Evolutionary conservation across 2,888 invertebrate species (phyloP).

Genomic region (Tetragnatha montana): DNA sequence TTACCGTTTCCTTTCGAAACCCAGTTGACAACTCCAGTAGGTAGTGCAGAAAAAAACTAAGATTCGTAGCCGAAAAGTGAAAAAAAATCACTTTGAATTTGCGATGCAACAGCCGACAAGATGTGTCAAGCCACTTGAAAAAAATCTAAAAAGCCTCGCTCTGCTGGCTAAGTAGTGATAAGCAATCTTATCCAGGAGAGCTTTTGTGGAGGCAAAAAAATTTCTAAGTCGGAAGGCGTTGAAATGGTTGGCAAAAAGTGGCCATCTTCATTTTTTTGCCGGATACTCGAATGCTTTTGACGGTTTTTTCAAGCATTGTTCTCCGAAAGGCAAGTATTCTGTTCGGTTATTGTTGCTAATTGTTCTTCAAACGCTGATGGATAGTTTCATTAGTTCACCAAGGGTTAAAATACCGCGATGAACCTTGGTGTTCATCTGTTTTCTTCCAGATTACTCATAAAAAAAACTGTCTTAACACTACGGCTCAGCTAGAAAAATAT

Average conservation of each 20-base stretch:
- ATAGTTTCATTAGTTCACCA: not conserved
- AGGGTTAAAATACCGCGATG: not conserved
- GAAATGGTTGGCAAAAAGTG: conserved; percentile 23
- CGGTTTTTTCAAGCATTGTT: not conserved
- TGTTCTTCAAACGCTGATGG: not conserved
- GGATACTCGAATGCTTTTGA: not conserved
- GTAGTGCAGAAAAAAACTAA: not conserved
- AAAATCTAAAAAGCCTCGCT: conserved; percentile 7
- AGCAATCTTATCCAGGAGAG: conserved; percentile 20
- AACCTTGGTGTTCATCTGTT: too few species aligned
- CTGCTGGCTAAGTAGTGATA: conserved; percentile 9
- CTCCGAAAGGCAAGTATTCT: not conserved
- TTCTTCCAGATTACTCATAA: too few species aligned
- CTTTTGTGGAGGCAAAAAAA: conserved; percentile 10
- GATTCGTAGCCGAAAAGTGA: not conserved
- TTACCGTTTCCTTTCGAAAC: not conserved
- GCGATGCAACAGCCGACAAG: not conserved
- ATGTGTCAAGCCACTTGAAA: conserved; percentile 15
- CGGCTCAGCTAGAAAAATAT: too few species aligned
- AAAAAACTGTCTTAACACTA: too few species aligned
- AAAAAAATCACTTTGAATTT: conserved; percentile 17
- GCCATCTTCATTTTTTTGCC: not conserved
- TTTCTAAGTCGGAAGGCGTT: not conserved
- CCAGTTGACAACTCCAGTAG: not conserved
- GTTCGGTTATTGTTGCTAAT: not conserved